Percentiles rank a stretch among this genome's conserved stretches.
Conservation (phyloP, 2,113 vertebrate genomes). For the Lathamus discolor region DNA sequence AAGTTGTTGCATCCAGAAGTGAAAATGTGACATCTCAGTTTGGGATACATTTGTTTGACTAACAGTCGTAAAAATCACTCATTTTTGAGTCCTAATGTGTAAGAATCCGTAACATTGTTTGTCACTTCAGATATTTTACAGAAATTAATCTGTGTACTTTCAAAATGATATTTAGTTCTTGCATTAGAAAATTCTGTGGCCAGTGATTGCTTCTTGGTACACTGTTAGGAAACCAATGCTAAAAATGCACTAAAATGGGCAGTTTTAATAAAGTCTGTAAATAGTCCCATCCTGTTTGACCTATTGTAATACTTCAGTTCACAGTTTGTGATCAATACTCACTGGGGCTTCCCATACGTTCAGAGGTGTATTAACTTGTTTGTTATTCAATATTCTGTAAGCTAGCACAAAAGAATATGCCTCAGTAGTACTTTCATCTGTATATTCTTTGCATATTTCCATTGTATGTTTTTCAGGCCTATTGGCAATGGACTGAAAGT, state of each 20-base stretch:
- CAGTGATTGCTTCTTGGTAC: background rate
- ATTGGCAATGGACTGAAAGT: background rate
- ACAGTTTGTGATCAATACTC: background rate
- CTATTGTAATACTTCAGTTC: background rate
- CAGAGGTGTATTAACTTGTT: background rate
- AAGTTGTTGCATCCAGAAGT: background rate
- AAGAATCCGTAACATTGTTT: background rate
- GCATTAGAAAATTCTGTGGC: background rate
- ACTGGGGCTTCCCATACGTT: background rate
- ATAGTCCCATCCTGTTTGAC: background rate
- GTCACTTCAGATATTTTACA: background rate
- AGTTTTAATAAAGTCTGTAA: background rate
- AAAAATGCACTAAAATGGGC: background rate
- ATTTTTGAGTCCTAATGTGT: background rate
- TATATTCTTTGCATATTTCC: rapidly evolving
- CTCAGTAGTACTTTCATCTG: background rate
- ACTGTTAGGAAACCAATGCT: background rate
- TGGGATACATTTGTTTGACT: background rate
- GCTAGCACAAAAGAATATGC: no score
- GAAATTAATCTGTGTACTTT: background rate
- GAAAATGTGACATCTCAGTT: background rate
- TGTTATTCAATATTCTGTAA: background rate
- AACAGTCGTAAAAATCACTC: background rate
- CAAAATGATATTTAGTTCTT: background rate
- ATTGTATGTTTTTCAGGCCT: background rate